Base-by-base conservation (phyloP, 2,888 invertebrate genomes). In the Galerucella pusilla region DNA sequence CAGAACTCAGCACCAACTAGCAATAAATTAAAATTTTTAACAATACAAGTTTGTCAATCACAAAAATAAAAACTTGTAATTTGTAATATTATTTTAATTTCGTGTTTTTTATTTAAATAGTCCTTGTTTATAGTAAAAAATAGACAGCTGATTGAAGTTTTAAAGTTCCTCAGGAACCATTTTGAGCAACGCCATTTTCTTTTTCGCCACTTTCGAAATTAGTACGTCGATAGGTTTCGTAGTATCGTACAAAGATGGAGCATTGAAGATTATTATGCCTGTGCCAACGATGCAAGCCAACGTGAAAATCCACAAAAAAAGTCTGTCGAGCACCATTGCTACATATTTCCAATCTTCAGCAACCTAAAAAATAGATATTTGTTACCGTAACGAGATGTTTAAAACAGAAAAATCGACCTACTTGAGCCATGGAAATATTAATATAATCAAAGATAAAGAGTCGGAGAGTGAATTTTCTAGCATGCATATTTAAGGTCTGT, bases 341-440 rank as follows among this genome's bases (percentile, higher is more conserved):
- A 98, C 97, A 90, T 97, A 98, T 88, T 98, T 98, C 98, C 98
- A 98, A 89, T 98, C 98, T 89, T 97, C 97, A 88, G 95, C 96
- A 85, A 97, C 96, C 96, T 96, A 89, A 2, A 88, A 86, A 69
- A 63, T n/a, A n/a, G 5, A 28, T 7, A 67, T 54, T 45, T 5
- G 16, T n/a, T 66, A 66, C 7, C 35, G 7, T 42, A 42, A 5
- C 7, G n/a, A 16, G 52, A 14, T 12, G 28, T 14, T 86, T 2
- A 25, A 2, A 45, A n/a, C 28, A 67, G n/a, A 42, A 25, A 11
- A 66, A 42, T 42, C 35, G 35, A 42, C 35, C 6, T 7, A 42
- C 7, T 42, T 42, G 7, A 9, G 35, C 35, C 7, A 1, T 7
- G 7, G 9, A 42, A 7, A 42, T 42, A 42, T 1, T 28, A 20